Conservation (phyloP, 2,888 invertebrate genomes). For the Charanyca ferruginea region DNA sequence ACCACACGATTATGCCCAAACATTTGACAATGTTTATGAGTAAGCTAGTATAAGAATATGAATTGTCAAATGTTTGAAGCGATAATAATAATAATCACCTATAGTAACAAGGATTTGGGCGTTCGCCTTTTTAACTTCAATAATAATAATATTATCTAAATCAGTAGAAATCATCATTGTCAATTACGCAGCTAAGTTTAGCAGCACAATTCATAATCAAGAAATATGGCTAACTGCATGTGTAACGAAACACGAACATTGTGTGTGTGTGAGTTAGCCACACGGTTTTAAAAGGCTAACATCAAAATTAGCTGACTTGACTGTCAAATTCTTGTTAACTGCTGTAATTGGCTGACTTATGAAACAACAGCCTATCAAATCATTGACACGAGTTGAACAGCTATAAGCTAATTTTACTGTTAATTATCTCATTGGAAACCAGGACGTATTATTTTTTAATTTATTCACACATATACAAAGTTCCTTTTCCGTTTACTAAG, state of each 20-base stretch:
- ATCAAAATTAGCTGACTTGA: neutral
- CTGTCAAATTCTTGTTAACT: neutral
- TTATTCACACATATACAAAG: slow-evolving; percentile 9
- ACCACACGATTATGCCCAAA: slow-evolving; percentile 50
- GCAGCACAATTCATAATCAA: slow-evolving; percentile 19
- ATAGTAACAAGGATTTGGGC: slow-evolving; percentile 31
- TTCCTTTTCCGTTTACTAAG: slow-evolving; percentile 8
- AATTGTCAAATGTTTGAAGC: slow-evolving; percentile 58
- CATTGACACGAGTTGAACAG: neutral
- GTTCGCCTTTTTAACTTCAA: slow-evolving; percentile 43
- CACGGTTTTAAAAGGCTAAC: neutral
- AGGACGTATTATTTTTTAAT: neutral
- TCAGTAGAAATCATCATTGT: slow-evolving; percentile 31
- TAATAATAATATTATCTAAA: slow-evolving; percentile 40
- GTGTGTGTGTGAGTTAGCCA: slow-evolving; percentile 15
- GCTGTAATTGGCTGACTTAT: neutral
- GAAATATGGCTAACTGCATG: slow-evolving; percentile 2
- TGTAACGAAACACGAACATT: slow-evolving; percentile 5
- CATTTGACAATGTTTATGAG: slow-evolving; percentile 47
- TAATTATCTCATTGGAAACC: neutral
- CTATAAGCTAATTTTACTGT: neutral
- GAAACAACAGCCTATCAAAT: slow-evolving; percentile 17
- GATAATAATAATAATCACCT: slow-evolving; percentile 30
- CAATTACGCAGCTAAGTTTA: slow-evolving; percentile 26
- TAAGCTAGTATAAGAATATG: slow-evolving; percentile 44